These are phyloP conservation scores for Drosophila ananassae DNA, from an alignment of 1,140 invertebrate species.

Conservation along the genomic window DNA sequence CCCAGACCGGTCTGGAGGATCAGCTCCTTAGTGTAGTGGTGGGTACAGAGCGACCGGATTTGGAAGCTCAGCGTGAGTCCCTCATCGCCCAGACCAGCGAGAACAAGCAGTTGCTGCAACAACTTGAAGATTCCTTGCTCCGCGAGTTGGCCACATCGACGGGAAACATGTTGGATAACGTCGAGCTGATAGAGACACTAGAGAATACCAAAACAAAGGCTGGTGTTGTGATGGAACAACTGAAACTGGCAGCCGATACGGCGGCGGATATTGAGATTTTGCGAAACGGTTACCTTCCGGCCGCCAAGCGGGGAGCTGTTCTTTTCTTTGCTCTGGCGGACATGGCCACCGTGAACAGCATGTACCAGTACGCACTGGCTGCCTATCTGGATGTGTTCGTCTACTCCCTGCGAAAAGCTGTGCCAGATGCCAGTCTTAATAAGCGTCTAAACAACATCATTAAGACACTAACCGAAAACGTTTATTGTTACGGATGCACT, in stretches of 20 bases:
- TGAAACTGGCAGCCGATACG: slow-evolving; percentile 89
- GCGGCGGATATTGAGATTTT: slow-evolving; percentile 90
- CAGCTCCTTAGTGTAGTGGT: slow-evolving; percentile 95
- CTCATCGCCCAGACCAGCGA: slow-evolving; percentile 93
- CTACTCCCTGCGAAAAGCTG: slow-evolving; percentile 90
- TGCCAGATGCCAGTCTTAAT: slow-evolving; percentile 89
- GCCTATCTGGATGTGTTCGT: slow-evolving; percentile 92
- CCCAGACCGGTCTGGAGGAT: slow-evolving; percentile 92
- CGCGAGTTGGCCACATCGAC: slow-evolving; percentile 92
- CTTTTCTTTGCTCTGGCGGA: slow-evolving; percentile 95
- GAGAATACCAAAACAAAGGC: slow-evolving; percentile 95
- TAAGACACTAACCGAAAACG: slow-evolving; percentile 91
- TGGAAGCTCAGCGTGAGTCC: slow-evolving; percentile 93
- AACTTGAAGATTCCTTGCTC: slow-evolving; percentile 92
- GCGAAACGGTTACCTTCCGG: slow-evolving; percentile 92
- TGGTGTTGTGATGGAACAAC: slow-evolving; percentile 90
- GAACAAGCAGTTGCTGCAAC: slow-evolving; percentile 92
- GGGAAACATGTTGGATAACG: slow-evolving; percentile 96
- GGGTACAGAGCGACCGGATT: slow-evolving; percentile 91
- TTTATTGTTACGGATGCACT: slow-evolving; percentile 95
- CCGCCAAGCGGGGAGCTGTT: slow-evolving; percentile 92
- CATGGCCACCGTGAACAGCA: slow-evolving; percentile 92
- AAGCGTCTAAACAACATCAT: slow-evolving; percentile 93
- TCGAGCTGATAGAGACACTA: slow-evolving; percentile 92
- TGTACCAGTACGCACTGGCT: slow-evolving; percentile 96